Conservation (phyloP, 2,113 vertebrate genomes). For the Sardina pilchardus region DNA sequence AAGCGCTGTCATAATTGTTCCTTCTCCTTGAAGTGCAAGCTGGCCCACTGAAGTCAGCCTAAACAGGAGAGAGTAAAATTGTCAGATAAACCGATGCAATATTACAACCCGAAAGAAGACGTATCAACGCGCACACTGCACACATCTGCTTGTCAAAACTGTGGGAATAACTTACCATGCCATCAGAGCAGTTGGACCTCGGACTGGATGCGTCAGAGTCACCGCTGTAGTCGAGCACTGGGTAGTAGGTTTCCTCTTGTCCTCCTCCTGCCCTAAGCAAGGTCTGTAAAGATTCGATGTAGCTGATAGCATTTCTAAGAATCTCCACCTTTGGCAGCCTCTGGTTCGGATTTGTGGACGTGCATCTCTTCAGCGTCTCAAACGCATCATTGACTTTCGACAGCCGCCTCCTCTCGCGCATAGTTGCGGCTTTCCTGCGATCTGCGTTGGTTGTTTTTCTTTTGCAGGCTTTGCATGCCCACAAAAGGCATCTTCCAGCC, state of each 20-base stretch:
- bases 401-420: slow-evolving; percentile 91
- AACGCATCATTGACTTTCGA: slow-evolving; percentile 97
- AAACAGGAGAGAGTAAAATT: slow-evolving; percentile 39
- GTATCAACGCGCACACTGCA: background rate
- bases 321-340: slow-evolving; percentile 97
- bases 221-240: slow-evolving; percentile 87
- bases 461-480: slow-evolving; percentile 98
- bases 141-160: background rate
- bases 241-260: slow-evolving; percentile 85
- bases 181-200: slow-evolving; percentile 93
- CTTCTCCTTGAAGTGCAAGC: slow-evolving; percentile 76
- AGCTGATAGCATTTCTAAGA: slow-evolving; percentile 96
- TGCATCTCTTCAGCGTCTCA: slow-evolving; percentile 95
- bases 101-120: background rate
- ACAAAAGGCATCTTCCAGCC: slow-evolving; percentile 92
- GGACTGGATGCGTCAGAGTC: slow-evolving; percentile 95
- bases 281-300: slow-evolving; percentile 94
- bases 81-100: background rate
- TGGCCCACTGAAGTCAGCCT: slow-evolving; percentile 89
- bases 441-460: slow-evolving; percentile 95
- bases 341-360: slow-evolving; percentile 93
- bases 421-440: slow-evolving; percentile 91
- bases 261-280: slow-evolving; percentile 77
- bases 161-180: slow-evolving; percentile 83
- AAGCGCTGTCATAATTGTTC: slow-evolving; percentile 82